These are phyloP conservation scores for Paramisgurnus dabryanus DNA, from an alignment of 2,113 vertebrate genomes.

Conservation along the genomic window DNA sequence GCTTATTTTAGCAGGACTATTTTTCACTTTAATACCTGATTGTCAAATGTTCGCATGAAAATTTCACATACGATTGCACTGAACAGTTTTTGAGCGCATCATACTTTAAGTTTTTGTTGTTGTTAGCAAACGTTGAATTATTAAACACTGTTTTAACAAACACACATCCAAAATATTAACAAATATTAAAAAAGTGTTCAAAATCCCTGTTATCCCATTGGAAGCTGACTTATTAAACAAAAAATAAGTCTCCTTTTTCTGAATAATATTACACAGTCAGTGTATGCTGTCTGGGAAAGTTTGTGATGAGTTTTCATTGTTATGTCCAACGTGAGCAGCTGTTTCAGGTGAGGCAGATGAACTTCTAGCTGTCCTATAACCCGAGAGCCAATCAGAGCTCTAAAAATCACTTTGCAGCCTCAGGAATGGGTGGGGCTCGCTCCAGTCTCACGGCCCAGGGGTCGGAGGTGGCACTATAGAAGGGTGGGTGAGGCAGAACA, in stretches of 20 bases:
- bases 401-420: constrained; percentile 81
- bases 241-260: constrained; percentile 18
- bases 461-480: constrained; percentile 81
- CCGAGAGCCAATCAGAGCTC: not conserved
- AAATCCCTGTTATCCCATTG: constrained; percentile 52
- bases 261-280: constrained; percentile 21
- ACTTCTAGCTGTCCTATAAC: not conserved
- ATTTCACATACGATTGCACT: constrained; percentile 47
- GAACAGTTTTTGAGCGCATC: constrained; percentile 47
- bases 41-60: constrained; percentile 41
- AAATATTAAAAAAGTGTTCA: constrained; percentile 35
- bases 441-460: constrained; percentile 88
- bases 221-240: constrained; percentile 44
- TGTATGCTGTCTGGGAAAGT: not conserved
- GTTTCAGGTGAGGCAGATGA: not conserved
- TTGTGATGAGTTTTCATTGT: not conserved
- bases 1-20: constrained; percentile 41
- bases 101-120: constrained; percentile 43
- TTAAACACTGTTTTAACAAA: constrained; percentile 45
- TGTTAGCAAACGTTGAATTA: constrained; percentile 49
- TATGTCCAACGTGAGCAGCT: constrained; percentile 1
- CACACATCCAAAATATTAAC: constrained; percentile 38
- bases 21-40: constrained; percentile 46
- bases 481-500: constrained; percentile 81
- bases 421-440: constrained; percentile 82